Base-by-base conservation (phyloP, 2,888 invertebrate species). In the Neoscelio sp. region DNA sequence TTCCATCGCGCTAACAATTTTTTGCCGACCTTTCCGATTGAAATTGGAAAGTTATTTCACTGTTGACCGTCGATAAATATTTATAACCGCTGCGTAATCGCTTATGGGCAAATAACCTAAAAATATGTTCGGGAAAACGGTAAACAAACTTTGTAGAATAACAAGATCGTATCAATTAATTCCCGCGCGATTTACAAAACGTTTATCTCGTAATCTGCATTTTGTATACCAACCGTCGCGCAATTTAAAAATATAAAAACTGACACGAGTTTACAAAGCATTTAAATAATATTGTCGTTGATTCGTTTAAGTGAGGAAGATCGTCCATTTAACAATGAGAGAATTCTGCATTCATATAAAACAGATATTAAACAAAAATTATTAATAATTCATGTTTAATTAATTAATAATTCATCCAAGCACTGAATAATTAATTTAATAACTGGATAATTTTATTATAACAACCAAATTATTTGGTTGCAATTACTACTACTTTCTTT, bases 11-110 rank as follows among this genome's bases (percentile, higher is more conserved):
- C n/a, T 15, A 20, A 8, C 28, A 23, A 42, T 8, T 42, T 42
- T 48, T 42, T 44, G 6, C 23, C 42, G 17, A 20, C 54, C 8
- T 48, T n/a, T 17, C 15, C 44, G 30, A 35, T 46, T 35, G 20
- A 68, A n/a, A 68, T 68, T 15, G 28, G 13, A 68, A 68, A 68
- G 52, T 46, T 33, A 56, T 56, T 56, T 56, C 13, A 56, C 28
- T 44, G 68, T 68, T 56, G 20, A 56, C 38, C 26, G 56, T 38
- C 28, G 13, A 48, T 3, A 38, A 68, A 56, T 48, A 28, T 68
- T 56, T 56, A 30, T 56, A 44, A 30, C 52, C 52, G 26, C 30
- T 20, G 23, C 13, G 30, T 13, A 30, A 42, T 52, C 50, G 44
- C 44, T 67, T 54, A 65, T 54, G 28, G 64, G 30, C 8, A 15